phyloP scores from a whole-genome alignment of 2,888 invertebrate genomes.

The Teinopalpus imperialis region DNA sequence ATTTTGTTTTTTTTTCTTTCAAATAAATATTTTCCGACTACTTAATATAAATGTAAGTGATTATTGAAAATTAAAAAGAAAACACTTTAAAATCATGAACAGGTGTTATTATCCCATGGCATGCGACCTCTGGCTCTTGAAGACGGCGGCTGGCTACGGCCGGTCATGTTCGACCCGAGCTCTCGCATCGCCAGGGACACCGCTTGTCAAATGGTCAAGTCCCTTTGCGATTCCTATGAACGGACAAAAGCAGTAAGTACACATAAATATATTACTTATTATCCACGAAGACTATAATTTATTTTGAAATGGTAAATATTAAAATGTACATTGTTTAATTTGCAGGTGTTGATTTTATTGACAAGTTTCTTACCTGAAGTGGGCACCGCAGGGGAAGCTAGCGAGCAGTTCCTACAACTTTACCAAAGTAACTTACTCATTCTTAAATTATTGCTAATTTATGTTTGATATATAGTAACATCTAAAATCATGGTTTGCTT shows the following conservation, averaged over 20 bases:
- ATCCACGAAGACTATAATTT: too few species aligned
- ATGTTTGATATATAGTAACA: neutral
- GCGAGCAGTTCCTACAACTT: constrained; percentile 93
- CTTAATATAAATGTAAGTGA: too few species aligned
- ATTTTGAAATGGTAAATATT: too few species aligned
- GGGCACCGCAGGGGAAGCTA: constrained; percentile 93
- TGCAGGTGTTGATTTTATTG: constrained; percentile 89
- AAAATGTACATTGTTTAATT: constrained; percentile 18
- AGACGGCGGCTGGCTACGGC: constrained; percentile 92
- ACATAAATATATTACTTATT: neutral
- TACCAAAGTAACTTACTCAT: constrained; percentile 84
- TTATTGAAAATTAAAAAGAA: too few species aligned
- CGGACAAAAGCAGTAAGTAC: constrained; percentile 71
- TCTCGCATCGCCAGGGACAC: constrained; percentile 94
- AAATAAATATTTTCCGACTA: too few species aligned
- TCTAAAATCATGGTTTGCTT: neutral
- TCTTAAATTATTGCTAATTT: too few species aligned
- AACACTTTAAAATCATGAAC: too few species aligned
- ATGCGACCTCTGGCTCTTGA: constrained; percentile 83
- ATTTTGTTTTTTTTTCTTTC: too few species aligned
- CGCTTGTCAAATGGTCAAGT: constrained; percentile 93
- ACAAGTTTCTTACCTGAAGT: constrained; percentile 94
- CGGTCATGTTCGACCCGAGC: constrained; percentile 95
- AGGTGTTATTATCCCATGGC: constrained; percentile 73
- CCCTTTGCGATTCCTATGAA: constrained; percentile 85